A percentile compares a stretch with the other conserved stretches of the same genome.
Conservation (phyloP, 2,113 vertebrate species). For the Felis chaus region DNA sequence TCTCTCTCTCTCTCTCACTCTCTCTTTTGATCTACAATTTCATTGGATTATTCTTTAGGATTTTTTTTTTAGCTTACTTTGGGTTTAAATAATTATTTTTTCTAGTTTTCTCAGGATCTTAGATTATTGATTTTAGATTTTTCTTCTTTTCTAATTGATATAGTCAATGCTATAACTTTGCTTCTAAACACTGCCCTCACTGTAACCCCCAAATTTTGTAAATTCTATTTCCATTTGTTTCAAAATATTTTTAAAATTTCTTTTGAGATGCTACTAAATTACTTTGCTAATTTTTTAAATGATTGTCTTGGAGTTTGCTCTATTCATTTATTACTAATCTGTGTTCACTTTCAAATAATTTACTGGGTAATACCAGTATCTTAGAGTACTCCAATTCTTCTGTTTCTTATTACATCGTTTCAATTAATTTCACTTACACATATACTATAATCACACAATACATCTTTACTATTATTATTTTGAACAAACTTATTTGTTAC, state of each 20-base stretch:
- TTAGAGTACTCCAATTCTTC: neutral
- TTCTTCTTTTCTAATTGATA: neutral
- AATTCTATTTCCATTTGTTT: neutral
- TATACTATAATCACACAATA: neutral
- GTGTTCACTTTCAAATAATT: neutral
- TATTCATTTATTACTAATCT: neutral
- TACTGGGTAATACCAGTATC: neutral
- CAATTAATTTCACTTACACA: neutral
- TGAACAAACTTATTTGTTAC: neutral
- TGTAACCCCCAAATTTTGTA: neutral
- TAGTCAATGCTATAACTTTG: neutral
- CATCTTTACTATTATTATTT: neutral
- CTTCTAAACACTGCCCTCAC: neutral
- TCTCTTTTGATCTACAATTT: neutral
- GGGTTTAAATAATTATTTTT: neutral
- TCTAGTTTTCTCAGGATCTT: neutral
- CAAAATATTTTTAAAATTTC: neutral
- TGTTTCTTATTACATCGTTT: neutral
- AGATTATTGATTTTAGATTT: neutral
- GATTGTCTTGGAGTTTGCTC: neutral
- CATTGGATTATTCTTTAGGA: neutral
- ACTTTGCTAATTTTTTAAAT: neutral
- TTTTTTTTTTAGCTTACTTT: neutral
- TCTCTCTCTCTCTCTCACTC: neutral
- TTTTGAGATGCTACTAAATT: neutral